Conservation (phyloP, 2,113 vertebrate genomes). For the Phylloscopus trochiloides region DNA sequence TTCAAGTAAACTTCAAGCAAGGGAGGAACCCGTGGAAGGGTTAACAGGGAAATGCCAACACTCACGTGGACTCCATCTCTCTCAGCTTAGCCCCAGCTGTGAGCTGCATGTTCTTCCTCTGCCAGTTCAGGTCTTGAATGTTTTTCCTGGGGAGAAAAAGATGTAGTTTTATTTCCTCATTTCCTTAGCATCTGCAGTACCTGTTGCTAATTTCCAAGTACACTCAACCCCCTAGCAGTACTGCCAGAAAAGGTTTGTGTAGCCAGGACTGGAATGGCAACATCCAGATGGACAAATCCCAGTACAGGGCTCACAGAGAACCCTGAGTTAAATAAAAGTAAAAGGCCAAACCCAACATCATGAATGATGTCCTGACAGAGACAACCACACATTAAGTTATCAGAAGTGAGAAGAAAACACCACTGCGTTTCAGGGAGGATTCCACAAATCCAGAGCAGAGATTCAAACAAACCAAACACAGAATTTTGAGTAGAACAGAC, state of each 20-base stretch:
- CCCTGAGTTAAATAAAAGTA: neutral
- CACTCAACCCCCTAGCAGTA: neutral
- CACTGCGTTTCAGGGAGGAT: neutral
- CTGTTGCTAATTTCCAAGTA: neutral
- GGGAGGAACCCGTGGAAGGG: neutral
- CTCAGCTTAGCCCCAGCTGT: constrained; percentile 91
- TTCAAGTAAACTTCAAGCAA: neutral
- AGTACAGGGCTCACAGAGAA: neutral
- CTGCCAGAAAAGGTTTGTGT: neutral
- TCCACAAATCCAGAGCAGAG: neutral
- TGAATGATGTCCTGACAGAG: neutral
- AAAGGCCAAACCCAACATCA: neutral
- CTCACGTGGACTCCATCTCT: constrained; percentile 96
- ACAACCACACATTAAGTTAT: neutral
- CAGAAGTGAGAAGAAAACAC: neutral
- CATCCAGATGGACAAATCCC: neutral
- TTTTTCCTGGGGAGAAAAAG: constrained; percentile 80
- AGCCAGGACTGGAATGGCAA: neutral
- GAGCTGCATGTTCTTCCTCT: constrained; percentile 95
- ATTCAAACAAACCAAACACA: neutral
- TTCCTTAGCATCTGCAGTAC: neutral
- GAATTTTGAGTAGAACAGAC: neutral
- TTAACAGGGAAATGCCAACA: neutral
- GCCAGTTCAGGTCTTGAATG: constrained; percentile 98
- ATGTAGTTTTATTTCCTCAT: neutral